phyloP scores from a whole-genome alignment of 2,113 vertebrate species.

The Lota lota region DNA sequence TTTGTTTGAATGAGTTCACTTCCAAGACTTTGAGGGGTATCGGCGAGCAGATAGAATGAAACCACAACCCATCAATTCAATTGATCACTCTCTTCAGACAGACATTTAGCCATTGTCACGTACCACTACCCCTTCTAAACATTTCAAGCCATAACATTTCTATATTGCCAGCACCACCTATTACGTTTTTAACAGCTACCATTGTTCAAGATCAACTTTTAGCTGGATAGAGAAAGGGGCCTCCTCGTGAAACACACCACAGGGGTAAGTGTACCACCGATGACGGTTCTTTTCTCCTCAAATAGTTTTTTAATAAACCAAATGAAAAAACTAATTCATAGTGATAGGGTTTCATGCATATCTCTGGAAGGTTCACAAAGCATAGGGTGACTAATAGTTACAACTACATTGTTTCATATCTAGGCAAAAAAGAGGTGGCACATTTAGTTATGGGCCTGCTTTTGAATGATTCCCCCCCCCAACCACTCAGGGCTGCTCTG shows the following conservation, averaged over 20 bases:
- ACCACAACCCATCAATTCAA: conserved; percentile 43
- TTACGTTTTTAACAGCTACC: conserved; percentile 68
- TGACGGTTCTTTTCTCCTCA: conserved; percentile 13
- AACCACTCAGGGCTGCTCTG: conserved; percentile 26
- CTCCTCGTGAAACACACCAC: conserved; percentile 65
- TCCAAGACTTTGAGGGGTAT: conserved; percentile 56
- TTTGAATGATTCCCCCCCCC: conserved; percentile 47
- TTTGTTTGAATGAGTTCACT: conserved; percentile 68
- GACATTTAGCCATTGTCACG: conserved; percentile 84
- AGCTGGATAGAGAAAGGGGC: conserved; percentile 40
- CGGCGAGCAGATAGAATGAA: conserved; percentile 65
- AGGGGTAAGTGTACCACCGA: conserved; percentile 63
- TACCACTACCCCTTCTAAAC: conserved; percentile 63
- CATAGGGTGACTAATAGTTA: conserved; percentile 53
- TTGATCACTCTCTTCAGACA: conserved; percentile 75
- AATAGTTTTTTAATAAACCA: conserved; percentile 38
- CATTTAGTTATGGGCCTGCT: conserved; percentile 59
- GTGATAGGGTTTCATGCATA: conserved; percentile 63
- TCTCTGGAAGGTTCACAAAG: conserved; percentile 58
- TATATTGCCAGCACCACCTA: conserved; percentile 60
- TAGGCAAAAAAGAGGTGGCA: conserved; percentile 58
- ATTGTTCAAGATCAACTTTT: conserved; percentile 63
- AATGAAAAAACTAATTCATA: conserved; percentile 36
- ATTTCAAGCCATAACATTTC: conserved; percentile 63
- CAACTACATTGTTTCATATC: conserved; percentile 50